These are phyloP conservation scores for Smittia sp. DNA, from an alignment of 2,888 invertebrate genomes.

Conservation along the genomic window DNA sequence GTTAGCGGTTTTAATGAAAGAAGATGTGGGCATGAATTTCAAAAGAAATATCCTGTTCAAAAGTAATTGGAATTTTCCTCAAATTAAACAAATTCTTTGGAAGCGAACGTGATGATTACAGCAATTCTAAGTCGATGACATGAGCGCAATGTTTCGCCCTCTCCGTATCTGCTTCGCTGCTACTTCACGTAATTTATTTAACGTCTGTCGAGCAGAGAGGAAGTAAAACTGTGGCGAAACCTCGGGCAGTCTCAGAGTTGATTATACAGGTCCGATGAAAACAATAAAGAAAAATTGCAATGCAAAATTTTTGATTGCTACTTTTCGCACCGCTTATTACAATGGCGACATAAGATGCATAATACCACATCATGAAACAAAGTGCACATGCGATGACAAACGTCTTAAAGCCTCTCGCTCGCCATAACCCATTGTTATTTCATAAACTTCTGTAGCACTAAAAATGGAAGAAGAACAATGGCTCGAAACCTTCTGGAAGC, in stretches of 20 bases:
- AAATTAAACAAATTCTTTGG: neutral
- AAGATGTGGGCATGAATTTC: too few species aligned
- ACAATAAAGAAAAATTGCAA: neutral
- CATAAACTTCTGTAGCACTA: neutral
- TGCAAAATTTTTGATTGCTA: constrained; percentile 10
- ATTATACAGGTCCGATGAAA: constrained; percentile 10
- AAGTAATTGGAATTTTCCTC: neutral
- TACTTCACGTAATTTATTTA: constrained; percentile 17
- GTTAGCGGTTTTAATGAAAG: too few species aligned
- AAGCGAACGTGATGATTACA: neutral
- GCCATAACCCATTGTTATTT: constrained; percentile 5
- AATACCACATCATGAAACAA: neutral
- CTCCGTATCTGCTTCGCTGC: neutral
- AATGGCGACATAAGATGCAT: constrained; percentile 12
- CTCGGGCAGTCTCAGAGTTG: neutral
- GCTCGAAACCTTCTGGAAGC: neutral
- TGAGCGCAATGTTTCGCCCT: neutral
- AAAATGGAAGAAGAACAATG: constrained; percentile 11
- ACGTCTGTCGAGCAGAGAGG: constrained; percentile 2
- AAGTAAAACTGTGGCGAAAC: constrained; percentile 8
- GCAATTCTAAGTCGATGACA: neutral
- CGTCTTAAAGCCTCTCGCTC: neutral
- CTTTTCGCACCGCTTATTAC: constrained; percentile 23
- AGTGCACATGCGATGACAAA: constrained; percentile 16
- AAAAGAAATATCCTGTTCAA: too few species aligned